Conservation (phyloP, 2,113 vertebrate species). For the Xiphias gladius region DNA sequence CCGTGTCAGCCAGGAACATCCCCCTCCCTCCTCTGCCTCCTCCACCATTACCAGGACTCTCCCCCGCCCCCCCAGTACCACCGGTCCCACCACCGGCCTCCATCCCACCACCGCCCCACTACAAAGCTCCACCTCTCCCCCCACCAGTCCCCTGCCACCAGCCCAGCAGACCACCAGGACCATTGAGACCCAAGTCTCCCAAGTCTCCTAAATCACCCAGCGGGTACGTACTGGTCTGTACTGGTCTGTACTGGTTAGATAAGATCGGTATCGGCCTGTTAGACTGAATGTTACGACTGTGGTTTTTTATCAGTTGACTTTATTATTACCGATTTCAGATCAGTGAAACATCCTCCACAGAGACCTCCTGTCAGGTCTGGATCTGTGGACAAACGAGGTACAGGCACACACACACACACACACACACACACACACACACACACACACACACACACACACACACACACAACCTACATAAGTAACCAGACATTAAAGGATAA, state of each 20-base stretch:
- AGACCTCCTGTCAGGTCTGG: slow-evolving; percentile 77
- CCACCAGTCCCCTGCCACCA: slow-evolving; percentile 60
- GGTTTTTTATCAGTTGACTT: not conserved
- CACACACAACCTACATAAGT: not conserved
- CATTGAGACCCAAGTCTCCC: slow-evolving; percentile 43
- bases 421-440: slow-evolving; percentile 21
- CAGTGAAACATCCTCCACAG: slow-evolving; percentile 80
- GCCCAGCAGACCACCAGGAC: slow-evolving; percentile 12
- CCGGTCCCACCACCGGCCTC: slow-evolving; percentile 18
- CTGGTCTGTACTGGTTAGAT: not conserved
- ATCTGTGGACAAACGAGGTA: slow-evolving; percentile 80
- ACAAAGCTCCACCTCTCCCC: slow-evolving; percentile 52
- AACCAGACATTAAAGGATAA: too few relatives aligned
- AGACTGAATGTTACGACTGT: too few relatives aligned
- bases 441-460: not conserved
- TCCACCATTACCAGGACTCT: slow-evolving; percentile 22
- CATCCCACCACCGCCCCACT: slow-evolving; percentile 60
- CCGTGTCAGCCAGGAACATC: slow-evolving; percentile 32
- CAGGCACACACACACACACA: slow-evolving; percentile 31
- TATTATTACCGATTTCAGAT: slow-evolving; percentile 75
- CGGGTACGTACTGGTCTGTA: slow-evolving; percentile 50
- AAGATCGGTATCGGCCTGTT: not conserved
- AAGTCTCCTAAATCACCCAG: slow-evolving; percentile 32
- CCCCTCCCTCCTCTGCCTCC: slow-evolving; percentile 72
- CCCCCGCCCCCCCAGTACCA: slow-evolving; percentile 9